A percentile compares a stretch with the other conserved stretches of the same genome.
Evolutionary conservation across 2,113 vertebrate species (phyloP).

Genomic region (Rana temporaria): DNA sequence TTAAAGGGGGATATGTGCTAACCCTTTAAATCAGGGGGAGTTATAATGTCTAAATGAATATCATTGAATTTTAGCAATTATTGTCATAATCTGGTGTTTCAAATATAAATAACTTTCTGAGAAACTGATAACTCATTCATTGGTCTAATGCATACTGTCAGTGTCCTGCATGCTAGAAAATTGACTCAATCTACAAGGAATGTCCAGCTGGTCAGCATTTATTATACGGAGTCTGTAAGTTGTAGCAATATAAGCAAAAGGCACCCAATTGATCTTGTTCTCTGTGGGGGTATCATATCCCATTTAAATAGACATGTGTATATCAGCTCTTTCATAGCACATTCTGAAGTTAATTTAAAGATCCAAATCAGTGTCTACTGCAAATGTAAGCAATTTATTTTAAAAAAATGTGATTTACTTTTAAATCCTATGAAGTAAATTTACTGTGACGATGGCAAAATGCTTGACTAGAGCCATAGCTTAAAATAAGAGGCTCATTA

Average conservation of each 20-base stretch:
- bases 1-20: too few relatives aligned
- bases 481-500: conserved; percentile 44
- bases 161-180: too few relatives aligned
- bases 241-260: neutral
- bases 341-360: conserved; percentile 27
- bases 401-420: conserved; percentile 23
- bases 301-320: conserved; percentile 14
- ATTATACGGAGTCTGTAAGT: neutral
- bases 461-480: conserved; percentile 34
- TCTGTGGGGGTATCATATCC: neutral
- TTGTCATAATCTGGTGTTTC: too few relatives aligned
- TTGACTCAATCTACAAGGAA: neutral
- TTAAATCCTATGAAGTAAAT: conserved; percentile 29
- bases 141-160: too few relatives aligned
- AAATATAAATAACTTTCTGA: too few relatives aligned
- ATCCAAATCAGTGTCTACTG: conserved; percentile 23
- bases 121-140: too few relatives aligned
- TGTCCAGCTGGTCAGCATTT: too few relatives aligned
- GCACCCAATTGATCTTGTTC: neutral
- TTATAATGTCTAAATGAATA: too few relatives aligned
- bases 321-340: conserved; percentile 20
- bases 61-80: too few relatives aligned
- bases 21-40: too few relatives aligned
- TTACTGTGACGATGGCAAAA: conserved; percentile 19
- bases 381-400: conserved; percentile 22